phyloP scores from a whole-genome alignment of 2,113 vertebrate species.

The Ia io region DNA sequence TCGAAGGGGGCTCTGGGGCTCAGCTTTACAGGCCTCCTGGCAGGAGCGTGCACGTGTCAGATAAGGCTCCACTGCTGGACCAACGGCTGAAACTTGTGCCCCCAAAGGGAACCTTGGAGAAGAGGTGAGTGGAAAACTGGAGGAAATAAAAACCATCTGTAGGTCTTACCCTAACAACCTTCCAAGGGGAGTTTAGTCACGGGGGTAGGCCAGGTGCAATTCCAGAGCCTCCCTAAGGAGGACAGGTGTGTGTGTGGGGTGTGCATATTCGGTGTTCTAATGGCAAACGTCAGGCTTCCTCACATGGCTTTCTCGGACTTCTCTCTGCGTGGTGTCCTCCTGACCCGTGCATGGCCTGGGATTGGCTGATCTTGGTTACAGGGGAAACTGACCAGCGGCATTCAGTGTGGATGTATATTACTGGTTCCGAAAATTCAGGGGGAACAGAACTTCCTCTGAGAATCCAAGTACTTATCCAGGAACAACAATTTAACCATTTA shows the following conservation, averaged over 20 bases:
- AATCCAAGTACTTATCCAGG: not conserved
- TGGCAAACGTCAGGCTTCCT: not conserved
- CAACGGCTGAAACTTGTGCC: not conserved
- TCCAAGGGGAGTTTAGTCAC: not conserved
- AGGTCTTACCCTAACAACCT: not conserved
- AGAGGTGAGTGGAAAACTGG: not conserved
- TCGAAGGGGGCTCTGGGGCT: not conserved
- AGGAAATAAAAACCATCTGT: not conserved
- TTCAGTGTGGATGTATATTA: not conserved
- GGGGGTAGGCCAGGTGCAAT: not conserved
- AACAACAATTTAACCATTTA: not conserved
- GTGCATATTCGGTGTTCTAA: too few relatives aligned
- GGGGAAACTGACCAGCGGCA: not conserved
- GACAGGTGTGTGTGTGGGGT: not conserved
- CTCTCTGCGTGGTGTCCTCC: not conserved
- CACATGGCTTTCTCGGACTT: not conserved
- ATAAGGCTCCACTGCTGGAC: too few relatives aligned
- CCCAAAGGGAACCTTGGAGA: not conserved
- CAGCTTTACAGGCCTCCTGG: not conserved
- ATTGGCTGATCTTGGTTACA: not conserved
- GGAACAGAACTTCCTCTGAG: not conserved
- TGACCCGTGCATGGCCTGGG: not conserved
- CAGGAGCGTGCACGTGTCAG: rapidly evolving
- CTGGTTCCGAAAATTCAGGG: not conserved
- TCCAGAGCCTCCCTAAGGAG: not conserved